Conservation (phyloP, 2,797 vertebrate genomes). For the Oreochromis mossambicus region DNA sequence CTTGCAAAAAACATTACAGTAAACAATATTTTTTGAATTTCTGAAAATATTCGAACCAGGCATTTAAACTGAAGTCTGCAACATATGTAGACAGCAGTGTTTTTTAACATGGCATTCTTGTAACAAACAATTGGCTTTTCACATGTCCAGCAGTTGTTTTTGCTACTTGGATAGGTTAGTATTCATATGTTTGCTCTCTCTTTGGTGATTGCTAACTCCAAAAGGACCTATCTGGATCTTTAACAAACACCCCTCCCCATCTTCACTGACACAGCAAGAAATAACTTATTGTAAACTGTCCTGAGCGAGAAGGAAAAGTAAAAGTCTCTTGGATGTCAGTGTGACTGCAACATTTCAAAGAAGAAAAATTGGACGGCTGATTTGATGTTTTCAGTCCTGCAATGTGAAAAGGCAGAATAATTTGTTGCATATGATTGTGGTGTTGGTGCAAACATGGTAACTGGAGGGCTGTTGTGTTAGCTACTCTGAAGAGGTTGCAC, state of each 20-base stretch:
- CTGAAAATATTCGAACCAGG: neutral
- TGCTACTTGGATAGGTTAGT: too few species aligned
- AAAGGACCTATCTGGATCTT: neutral
- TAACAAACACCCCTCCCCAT: neutral
- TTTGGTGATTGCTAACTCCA: neutral
- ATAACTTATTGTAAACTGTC: neutral
- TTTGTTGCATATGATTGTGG: conserved; percentile 31
- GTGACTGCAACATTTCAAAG: neutral
- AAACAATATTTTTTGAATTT: neutral
- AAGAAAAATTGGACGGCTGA: conserved; percentile 1
- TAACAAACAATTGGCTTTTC: neutral
- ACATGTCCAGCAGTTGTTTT: neutral
- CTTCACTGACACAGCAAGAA: neutral
- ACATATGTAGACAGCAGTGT: neutral
- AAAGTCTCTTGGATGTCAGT: neutral
- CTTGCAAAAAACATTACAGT: neutral
- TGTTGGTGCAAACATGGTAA: conserved; percentile 14
- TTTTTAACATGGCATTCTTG: neutral
- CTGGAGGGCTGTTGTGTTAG: conserved; percentile 40
- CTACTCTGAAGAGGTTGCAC: conserved; percentile 47
- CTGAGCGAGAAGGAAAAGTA: neutral
- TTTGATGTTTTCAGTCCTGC: conserved; percentile 23
- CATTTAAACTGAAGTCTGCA: neutral
- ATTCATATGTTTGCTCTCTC: neutral
- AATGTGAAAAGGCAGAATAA: conserved; percentile 41